These are phyloP conservation scores for Rhinichthys osculus DNA, from an alignment of 2,797 vertebrate species.

Conservation along the genomic window DNA sequence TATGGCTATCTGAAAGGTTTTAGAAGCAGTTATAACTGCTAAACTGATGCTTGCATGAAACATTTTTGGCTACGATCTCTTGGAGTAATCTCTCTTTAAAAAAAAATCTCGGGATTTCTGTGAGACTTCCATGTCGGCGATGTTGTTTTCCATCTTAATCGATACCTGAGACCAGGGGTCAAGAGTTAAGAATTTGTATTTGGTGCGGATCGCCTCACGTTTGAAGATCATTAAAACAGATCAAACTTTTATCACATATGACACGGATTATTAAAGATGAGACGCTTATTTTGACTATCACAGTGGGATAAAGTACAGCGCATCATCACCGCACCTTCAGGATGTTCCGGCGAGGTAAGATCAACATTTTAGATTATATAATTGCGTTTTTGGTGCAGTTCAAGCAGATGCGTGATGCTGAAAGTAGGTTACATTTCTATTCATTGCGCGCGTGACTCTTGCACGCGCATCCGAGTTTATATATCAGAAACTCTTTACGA, in stretches of 20 bases:
- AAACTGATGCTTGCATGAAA: not conserved
- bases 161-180: constrained; percentile 29
- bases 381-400: constrained; percentile 4
- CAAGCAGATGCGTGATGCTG: not conserved
- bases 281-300: constrained; percentile 37
- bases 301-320: constrained; percentile 39
- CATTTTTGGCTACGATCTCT: not conserved
- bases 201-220: not conserved
- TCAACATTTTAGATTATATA: constrained; percentile 18
- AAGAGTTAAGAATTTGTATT: constrained; percentile 22
- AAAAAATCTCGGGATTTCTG: not conserved
- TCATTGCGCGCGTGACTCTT: constrained; percentile 17
- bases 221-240: constrained; percentile 23
- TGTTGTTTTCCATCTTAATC: constrained; percentile 35
- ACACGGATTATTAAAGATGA: constrained; percentile 45
- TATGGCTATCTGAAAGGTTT: constrained; percentile 7
- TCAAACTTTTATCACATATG: constrained; percentile 45
- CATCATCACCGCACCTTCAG: constrained; percentile 46
- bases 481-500: constrained; percentile 10
- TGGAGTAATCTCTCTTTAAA: constrained; percentile 13
- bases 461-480: not conserved
- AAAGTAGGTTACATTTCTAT: constrained; percentile 31
- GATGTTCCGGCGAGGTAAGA: constrained; percentile 63
- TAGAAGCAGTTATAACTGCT: not conserved
- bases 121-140: constrained; percentile 30